Evolutionary conservation across 2,888 invertebrate species (phyloP).

Genomic region (Macrophya annulata): DNA sequence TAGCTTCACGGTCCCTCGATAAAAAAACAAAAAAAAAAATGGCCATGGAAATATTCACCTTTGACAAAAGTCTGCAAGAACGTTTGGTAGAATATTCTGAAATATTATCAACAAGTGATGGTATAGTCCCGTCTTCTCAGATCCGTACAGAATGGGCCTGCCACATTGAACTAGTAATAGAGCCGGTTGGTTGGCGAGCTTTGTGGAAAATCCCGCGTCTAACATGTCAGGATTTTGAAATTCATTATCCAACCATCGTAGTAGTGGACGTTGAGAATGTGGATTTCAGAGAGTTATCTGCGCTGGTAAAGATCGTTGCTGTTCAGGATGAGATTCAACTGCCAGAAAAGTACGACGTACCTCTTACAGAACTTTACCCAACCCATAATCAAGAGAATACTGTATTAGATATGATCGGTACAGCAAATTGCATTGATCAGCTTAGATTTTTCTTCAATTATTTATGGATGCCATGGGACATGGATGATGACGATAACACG

Average conservation of each 20-base stretch:
- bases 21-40: constrained; percentile 13
- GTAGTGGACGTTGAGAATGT: constrained; percentile 83
- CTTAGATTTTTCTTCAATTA: constrained; percentile 85
- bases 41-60: constrained; percentile 82
- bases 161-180: constrained; percentile 83
- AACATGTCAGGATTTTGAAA: constrained; percentile 84
- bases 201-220: constrained; percentile 86
- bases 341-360: constrained; percentile 83
- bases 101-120: constrained; percentile 79
- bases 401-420: constrained; percentile 82
- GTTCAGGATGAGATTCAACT: constrained; percentile 85
- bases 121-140: constrained; percentile 79
- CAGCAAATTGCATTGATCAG: constrained; percentile 85
- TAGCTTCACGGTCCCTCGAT: not conserved
- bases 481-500: constrained; percentile 83
- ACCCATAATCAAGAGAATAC: constrained; percentile 83
- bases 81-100: constrained; percentile 81
- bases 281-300: constrained; percentile 81
- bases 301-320: constrained; percentile 83
- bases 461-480: constrained; percentile 88
- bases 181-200: constrained; percentile 87
- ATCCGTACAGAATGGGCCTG: constrained; percentile 82
- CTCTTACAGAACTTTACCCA: constrained; percentile 85
- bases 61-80: constrained; percentile 82
- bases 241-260: constrained; percentile 85